phyloP scores from a whole-genome alignment of 2,113 vertebrate genomes.

The Sinocyclocheilus grahami region DNA sequence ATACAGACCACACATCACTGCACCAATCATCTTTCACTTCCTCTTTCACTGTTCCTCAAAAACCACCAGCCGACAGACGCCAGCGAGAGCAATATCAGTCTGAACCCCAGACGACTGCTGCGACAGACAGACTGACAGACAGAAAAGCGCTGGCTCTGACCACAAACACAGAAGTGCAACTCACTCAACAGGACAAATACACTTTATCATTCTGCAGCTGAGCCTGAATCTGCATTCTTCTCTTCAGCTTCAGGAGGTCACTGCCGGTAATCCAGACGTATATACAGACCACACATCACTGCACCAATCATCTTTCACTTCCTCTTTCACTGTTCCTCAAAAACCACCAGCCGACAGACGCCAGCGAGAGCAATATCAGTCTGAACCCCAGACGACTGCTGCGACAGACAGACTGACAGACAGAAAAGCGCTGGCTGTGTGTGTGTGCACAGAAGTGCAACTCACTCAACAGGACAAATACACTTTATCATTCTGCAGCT shows the following conservation, averaged over 20 bases:
- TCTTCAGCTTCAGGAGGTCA: constrained; percentile 11
- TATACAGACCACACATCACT: neutral
- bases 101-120: neutral
- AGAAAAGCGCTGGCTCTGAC: neutral
- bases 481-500: neutral
- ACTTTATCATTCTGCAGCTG: neutral
- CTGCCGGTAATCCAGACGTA: neutral
- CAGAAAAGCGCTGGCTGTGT: neutral
- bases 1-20: neutral
- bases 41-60: constrained; percentile 10
- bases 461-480: neutral
- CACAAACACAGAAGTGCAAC: constrained; percentile 5
- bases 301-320: constrained; percentile 33
- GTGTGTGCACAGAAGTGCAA: too few relatives aligned
- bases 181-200: neutral
- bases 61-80: too few relatives aligned
- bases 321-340: constrained; percentile 14
- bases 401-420: neutral
- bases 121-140: neutral
- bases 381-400: neutral
- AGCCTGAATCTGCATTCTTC: neutral
- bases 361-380: neutral
- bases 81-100: constrained; percentile 2
- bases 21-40: constrained; percentile 32
- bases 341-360: too few relatives aligned